Base-by-base conservation (phyloP, 2,113 vertebrate genomes). In the Nothocercus nigrocapillus region DNA sequence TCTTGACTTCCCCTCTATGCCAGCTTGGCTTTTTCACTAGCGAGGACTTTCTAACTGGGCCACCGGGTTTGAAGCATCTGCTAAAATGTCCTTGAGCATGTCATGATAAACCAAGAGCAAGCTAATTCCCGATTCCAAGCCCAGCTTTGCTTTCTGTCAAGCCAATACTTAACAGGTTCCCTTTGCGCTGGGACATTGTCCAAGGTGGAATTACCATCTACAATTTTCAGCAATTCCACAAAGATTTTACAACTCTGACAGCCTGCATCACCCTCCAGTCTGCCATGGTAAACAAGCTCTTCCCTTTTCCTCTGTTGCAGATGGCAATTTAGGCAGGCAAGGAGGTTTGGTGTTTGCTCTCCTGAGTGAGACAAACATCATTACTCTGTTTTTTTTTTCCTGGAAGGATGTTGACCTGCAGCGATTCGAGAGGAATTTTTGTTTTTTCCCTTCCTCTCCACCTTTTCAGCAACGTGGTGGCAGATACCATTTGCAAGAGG, bases 221-320 rank as follows among this genome's bases (percentile, higher is more conserved):
- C 8, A 87, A 49, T 47, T 18, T 67, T 74, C 32, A 84, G 74
- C 61, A 72, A 45, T 89, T 93, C 85, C 45, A 67, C 91, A 69
- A 94, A 70, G 83, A 93, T 81, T 81, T 91, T 91, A 53, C 84
- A 78, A 89, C 84, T 78, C 92, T 85, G 88, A 93, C 94, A 82
- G 91, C 7, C 83, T 85, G 45, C 95, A 63, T 94, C 80, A 76
- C 45, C 36, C 74, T 89, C n/a, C 24, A 67, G 78, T 66, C 62
- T 95, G 92, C 90, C 88, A 87, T 45, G 62, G 82, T 93, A 95
- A 94, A 95, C 88, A 93, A 0, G 1, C 30, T 83, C 54, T 80
- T 61, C 42, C 72, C 36, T 91, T 49, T 66, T 73, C 73, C 66
- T 89, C 66, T 59, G 21, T 7, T 74, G 78, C 90, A 96, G 85